A percentile compares a stretch with the other conserved stretches of the same genome.
Conservation (phyloP, 1,140 invertebrate genomes). For the Aphaenogaster ashmeadi region DNA sequence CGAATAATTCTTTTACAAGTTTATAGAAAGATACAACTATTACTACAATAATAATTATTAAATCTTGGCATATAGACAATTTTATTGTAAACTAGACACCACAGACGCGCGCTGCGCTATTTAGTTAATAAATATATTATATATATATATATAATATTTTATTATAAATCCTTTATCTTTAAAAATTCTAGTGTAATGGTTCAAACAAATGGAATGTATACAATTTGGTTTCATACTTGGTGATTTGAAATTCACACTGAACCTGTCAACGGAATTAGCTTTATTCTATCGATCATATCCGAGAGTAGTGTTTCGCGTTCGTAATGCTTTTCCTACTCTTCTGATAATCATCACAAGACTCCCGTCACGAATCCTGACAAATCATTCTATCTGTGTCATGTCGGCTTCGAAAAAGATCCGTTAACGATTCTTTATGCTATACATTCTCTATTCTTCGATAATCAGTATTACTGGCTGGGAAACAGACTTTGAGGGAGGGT, state of each 20-base stretch:
- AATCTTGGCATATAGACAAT: neutral
- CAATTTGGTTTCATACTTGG: neutral
- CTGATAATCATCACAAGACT: slow-evolving; percentile 54
- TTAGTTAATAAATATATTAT: too few relatives aligned
- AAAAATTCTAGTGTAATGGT: neutral
- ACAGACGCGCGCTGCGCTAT: too few relatives aligned
- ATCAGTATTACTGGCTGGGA: slow-evolving; percentile 4
- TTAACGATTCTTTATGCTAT: slow-evolving; percentile 73
- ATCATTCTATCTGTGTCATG: slow-evolving; percentile 64
- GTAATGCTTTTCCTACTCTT: slow-evolving; percentile 57
- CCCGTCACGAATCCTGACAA: slow-evolving; percentile 70
- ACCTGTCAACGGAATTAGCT: neutral
- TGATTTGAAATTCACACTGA: neutral
- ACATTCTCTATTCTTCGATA: neutral
- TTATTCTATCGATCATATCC: slow-evolving; percentile 6
- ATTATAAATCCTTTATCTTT: neutral
- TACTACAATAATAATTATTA: neutral
- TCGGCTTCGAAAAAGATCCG: slow-evolving; percentile 54
- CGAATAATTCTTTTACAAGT: neutral
- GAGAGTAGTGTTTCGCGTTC: slow-evolving; percentile 1
- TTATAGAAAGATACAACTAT: neutral
- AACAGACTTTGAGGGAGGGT: slow-evolving; percentile 30
- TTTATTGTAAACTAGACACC: too few relatives aligned
- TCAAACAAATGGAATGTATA: neutral
- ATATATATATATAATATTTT: neutral